Evolutionary conservation across 1,140 invertebrate genomes (phyloP).

Genomic region (Anadara kagoshimensis): DNA sequence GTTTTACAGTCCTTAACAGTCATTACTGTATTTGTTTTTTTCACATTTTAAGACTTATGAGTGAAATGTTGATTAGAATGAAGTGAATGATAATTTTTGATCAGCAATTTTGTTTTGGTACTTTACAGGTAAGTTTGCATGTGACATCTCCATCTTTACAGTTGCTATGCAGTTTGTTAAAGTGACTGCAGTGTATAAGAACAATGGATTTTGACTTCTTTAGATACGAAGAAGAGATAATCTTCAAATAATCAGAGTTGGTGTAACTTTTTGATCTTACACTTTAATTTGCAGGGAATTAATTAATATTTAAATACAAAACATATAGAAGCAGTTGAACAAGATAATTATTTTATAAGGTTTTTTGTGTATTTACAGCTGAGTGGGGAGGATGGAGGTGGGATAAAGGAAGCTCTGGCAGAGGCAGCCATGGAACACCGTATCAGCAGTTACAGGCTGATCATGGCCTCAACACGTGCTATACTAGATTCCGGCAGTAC

Average conservation of each 20-base stretch:
- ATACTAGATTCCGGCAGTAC: conserved; percentile 77
- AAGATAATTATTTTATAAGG: background rate
- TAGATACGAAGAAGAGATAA: too few relatives aligned
- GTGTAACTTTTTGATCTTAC: background rate
- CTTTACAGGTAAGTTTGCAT: too few relatives aligned
- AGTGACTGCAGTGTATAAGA: too few relatives aligned
- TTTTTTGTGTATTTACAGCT: conserved; percentile 48
- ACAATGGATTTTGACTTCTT: too few relatives aligned
- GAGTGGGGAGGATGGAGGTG: conserved; percentile 55
- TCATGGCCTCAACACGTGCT: conserved; percentile 80
- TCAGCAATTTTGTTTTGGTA: too few relatives aligned
- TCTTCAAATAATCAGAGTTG: background rate
- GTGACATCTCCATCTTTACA: too few relatives aligned
- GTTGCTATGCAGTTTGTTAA: too few relatives aligned
- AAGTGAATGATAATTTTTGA: too few relatives aligned
- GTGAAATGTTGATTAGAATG: too few relatives aligned
- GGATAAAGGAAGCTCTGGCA: conserved; percentile 56
- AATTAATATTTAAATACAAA: background rate
- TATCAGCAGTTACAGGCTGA: conserved; percentile 75
- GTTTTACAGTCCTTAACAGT: too few relatives aligned
- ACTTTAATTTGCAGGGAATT: background rate
- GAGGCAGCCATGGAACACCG: conserved; percentile 69
- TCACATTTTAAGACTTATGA: too few relatives aligned
- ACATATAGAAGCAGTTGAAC: background rate
- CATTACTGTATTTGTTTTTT: too few relatives aligned